These are phyloP conservation scores for Chlamydotis undulata DNA, from an alignment of 2,113 vertebrate species.

Conservation along the genomic window DNA sequence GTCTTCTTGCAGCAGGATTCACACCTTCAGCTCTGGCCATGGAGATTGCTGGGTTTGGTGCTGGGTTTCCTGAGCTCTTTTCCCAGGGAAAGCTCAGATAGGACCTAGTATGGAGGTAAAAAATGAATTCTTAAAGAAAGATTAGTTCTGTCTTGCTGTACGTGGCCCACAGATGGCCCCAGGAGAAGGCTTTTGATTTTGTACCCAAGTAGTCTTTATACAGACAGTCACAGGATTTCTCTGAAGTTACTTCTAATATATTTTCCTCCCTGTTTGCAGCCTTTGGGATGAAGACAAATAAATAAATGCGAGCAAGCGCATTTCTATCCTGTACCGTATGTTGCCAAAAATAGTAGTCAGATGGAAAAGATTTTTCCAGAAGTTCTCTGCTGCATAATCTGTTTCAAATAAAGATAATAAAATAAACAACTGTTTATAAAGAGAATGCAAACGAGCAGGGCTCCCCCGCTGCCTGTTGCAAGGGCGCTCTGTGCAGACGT, in stretches of 20 bases:
- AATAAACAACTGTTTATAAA: constrained; percentile 77
- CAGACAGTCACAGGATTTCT: not conserved
- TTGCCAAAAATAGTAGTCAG: constrained; percentile 70
- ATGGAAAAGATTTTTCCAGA: constrained; percentile 73
- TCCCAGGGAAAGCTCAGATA: not conserved
- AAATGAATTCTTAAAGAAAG: not conserved
- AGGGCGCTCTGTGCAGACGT: constrained; percentile 23
- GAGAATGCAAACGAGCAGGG: constrained; percentile 51
- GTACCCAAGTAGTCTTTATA: not conserved
- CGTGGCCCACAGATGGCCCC: not conserved
- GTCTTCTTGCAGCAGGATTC: not conserved
- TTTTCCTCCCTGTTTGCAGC: not conserved
- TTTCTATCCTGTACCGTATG: constrained; percentile 40
- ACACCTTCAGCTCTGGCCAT: not conserved
- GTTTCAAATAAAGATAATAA: constrained; percentile 77
- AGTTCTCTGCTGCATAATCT: constrained; percentile 69
- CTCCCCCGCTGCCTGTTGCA: constrained; percentile 19
- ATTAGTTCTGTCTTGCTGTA: not conserved
- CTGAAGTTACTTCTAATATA: not conserved
- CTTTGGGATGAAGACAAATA: constrained; percentile 43
- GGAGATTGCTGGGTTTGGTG: not conserved
- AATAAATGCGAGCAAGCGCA: not conserved
- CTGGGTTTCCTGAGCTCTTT: not conserved
- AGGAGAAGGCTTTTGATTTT: not conserved
- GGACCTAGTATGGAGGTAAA: not conserved